These are phyloP conservation scores for Micromussa lordhowensis DNA, from an alignment of 92 coral and sea anemone genomes.

Conservation along the genomic window DNA sequence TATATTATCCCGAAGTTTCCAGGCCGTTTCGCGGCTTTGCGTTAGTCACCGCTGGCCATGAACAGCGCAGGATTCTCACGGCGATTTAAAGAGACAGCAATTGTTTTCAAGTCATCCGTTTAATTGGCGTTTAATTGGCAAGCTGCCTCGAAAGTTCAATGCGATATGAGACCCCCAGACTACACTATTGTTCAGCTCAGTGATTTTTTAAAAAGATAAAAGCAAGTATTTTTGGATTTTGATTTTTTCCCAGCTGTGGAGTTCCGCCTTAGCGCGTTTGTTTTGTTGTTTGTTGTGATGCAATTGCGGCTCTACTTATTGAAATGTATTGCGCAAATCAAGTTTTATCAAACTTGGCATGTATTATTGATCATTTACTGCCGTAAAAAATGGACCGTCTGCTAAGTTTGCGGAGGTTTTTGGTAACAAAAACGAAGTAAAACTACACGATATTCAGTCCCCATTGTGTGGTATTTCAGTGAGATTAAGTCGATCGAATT, in stretches of 20 bases:
- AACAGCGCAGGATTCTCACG: background rate
- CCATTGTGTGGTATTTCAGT: background rate
- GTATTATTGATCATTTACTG: background rate
- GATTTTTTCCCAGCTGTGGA: slow-evolving; percentile 29
- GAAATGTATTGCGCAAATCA: background rate
- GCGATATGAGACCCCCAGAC: background rate
- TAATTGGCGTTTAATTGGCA: slow-evolving; percentile 27
- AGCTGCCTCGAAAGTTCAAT: slow-evolving; percentile 9
- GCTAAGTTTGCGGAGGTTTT: background rate
- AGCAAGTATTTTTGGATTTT: slow-evolving; percentile 21
- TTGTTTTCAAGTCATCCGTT: slow-evolving; percentile 7
- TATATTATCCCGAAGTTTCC: background rate
- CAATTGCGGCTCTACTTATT: background rate
- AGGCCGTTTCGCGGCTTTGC: background rate
- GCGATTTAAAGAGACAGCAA: background rate
- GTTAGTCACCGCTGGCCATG: background rate
- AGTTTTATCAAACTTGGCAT: background rate
- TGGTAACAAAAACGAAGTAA: background rate
- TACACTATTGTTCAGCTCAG: slow-evolving; percentile 6
- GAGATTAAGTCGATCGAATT: background rate
- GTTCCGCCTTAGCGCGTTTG: slow-evolving; percentile 33
- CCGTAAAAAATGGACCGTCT: background rate
- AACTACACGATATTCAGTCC: too few species aligned
- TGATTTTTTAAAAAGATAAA: background rate
- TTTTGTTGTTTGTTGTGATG: slow-evolving; percentile 14